Conservation (phyloP, 1,140 invertebrate species). For the Drosophila ananassae region DNA sequence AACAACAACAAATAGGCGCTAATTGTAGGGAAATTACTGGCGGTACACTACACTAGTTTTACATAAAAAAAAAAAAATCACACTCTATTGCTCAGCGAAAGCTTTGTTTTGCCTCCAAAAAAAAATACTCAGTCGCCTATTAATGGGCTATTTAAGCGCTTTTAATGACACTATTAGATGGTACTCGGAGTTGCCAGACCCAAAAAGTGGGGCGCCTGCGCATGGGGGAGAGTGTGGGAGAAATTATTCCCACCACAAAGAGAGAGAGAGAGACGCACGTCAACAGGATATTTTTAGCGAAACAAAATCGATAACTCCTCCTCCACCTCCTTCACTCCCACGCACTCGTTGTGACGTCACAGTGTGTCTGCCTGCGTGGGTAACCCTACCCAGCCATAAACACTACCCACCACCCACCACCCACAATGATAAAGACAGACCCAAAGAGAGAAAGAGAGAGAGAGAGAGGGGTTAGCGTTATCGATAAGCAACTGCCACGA, state of each 20-base stretch:
- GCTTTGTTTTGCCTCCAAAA: slow-evolving; percentile 35
- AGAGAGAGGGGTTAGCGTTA: slow-evolving; percentile 2
- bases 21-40: slow-evolving; percentile 78
- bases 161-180: slow-evolving; percentile 29
- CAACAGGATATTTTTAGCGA: slow-evolving; percentile 37
- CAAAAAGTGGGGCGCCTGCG: slow-evolving; percentile 40
- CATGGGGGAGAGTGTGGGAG: slow-evolving; percentile 7
- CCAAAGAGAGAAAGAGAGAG: neutral
- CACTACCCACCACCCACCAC: neutral
- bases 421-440: neutral
- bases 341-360: slow-evolving; percentile 31
- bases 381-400: no score
- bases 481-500: slow-evolving; percentile 18
- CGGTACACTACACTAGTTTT: slow-evolving; percentile 25
- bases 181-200: slow-evolving; percentile 30
- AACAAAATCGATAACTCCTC: slow-evolving; percentile 28
- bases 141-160: slow-evolving; percentile 31
- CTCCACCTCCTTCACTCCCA: slow-evolving; percentile 16
- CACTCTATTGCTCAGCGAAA: slow-evolving; percentile 17
- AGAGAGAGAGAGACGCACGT: slow-evolving; percentile 10
- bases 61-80: neutral
- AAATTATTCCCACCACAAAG: neutral
- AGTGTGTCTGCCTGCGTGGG: slow-evolving; percentile 21
- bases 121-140: slow-evolving; percentile 12
- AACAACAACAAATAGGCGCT: slow-evolving; percentile 52